Evolutionary conservation across 1,140 invertebrate species (phyloP), one percentile per base, ranked within the genome.

Genomic region (Drosophila parvula): DNA sequence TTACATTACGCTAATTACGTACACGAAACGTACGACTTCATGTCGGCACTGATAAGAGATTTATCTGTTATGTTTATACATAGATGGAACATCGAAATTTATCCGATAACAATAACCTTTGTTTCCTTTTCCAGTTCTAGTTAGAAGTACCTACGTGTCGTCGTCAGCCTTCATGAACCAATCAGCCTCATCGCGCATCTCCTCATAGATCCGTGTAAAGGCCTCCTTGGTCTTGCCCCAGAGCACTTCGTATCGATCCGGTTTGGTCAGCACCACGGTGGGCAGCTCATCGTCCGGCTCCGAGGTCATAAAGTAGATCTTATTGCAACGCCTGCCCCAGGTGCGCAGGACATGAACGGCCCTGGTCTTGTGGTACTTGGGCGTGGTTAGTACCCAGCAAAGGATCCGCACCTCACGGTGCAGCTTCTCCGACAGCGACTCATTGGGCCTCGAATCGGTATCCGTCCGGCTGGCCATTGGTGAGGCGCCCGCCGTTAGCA

Each of bases 191-290:
- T 97, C 93, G 28, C 94, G 92, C 85, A 98, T 95, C 85, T 97
- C 93, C 55, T 96, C 93, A 83, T 97, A 97, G 9, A 97, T 93
- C 86, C 98, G 97, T 86, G 95, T 94, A 91, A 98, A 99, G 0
- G 97, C 97, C 85, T 96, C 95, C 93, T 98, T 98, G 1, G 98
- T 99, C 93, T 99, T 99, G n/a, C 95, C 97, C 97, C 98, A 99
- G 2, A 99, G 93, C 88, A 96, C 95, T 65, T 98, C 94, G 55
- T 98, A 93, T 1, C 97, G 97, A 91, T 99, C 98, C 14, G 94
- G 92, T 0, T 98, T 96, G 57, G 40, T 73, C 30, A 95, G 82
- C 18, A 93, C 93, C 27, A 96, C 90, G 11, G 94, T 93, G 56
- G 94, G 94, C 68, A 96, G 91, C 63, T 92, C 93, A 22, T 92